Conservation (phyloP, 2,797 vertebrate species). For the Eulemur rubriventer region DNA sequence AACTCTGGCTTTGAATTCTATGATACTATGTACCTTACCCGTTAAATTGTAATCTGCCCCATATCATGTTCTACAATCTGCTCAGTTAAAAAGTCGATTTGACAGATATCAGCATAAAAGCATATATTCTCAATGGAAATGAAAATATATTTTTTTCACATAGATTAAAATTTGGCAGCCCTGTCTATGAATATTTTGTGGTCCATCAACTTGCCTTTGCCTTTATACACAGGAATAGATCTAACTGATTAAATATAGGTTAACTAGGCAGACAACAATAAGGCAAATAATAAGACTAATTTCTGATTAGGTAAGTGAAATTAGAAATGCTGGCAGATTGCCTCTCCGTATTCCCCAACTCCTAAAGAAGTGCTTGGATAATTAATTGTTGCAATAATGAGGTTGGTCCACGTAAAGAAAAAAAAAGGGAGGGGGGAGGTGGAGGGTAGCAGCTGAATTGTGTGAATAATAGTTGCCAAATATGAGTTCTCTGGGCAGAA, state of each 20-base stretch:
- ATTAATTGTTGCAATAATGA: background rate
- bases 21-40: background rate
- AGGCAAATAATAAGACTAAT: background rate
- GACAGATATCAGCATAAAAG: background rate
- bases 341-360: background rate
- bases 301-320: background rate
- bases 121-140: background rate
- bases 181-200: background rate
- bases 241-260: background rate
- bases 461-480: background rate
- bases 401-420: background rate
- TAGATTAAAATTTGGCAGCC: background rate
- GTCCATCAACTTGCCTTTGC: background rate
- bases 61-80: background rate
- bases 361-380: background rate
- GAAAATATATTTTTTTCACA: background rate
- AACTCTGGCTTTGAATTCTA: background rate
- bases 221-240: background rate
- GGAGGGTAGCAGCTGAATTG: background rate
- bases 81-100: slow-evolving; percentile 13
- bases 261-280: background rate
- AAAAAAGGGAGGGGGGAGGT: background rate
- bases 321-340: background rate
- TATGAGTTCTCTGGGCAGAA: background rate
- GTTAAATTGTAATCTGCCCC: background rate